Percentiles rank a stretch among this genome's conserved stretches.
These are phyloP conservation scores for Pristionchus arcanus DNA, from an alignment of 2,888 invertebrate species.

Conservation along the genomic window DNA sequence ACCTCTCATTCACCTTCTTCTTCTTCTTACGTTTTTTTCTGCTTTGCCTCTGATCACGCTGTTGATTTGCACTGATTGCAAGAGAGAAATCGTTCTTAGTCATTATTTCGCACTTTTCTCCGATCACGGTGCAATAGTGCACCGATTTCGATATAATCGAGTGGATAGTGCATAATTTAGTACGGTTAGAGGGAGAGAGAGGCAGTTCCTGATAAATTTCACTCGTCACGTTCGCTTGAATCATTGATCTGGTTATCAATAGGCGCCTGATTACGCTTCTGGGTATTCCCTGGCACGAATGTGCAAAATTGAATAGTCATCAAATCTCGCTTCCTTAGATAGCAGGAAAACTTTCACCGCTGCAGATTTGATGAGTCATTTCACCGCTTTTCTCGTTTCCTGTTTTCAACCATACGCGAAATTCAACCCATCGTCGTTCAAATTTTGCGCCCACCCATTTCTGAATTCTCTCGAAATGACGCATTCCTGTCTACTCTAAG, in stretches of 20 bases:
- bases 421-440: background rate
- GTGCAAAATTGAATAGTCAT: too few species aligned
- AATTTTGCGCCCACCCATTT: background rate
- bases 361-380: background rate
- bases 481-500: background rate
- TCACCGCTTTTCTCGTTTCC: background rate
- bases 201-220: background rate
- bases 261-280: too few species aligned
- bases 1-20: constrained; percentile 5
- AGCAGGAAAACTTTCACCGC: background rate
- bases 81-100: background rate
- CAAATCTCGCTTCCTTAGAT: background rate
- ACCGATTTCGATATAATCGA: background rate
- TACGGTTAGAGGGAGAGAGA: background rate
- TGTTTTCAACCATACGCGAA: background rate
- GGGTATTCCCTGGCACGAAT: too few species aligned
- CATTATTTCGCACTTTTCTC: constrained; percentile 6
- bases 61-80: background rate
- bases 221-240: background rate
- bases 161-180: background rate
- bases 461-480: background rate
- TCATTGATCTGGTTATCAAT: background rate
- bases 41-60: background rate
- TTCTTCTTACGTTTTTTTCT: constrained; percentile 24
- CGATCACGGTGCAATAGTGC: background rate